phyloP scores from a whole-genome alignment of 2,113 vertebrate species.

The Mustela nigripes region DNA sequence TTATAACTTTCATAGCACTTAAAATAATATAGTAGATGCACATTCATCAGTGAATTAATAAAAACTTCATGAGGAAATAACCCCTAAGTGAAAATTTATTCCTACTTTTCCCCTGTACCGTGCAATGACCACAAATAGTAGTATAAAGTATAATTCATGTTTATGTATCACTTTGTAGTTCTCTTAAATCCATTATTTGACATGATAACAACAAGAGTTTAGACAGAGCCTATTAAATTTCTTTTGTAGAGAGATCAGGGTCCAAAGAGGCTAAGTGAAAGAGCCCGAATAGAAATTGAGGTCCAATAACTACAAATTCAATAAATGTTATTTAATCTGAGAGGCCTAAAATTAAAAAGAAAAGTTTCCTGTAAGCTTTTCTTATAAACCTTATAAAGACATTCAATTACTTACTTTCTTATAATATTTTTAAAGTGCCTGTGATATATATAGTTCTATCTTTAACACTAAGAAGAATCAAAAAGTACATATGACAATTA shows the following conservation, averaged over 20 bases:
- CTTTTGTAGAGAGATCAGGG: not conserved
- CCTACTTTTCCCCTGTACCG: not conserved
- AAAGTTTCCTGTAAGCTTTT: not conserved
- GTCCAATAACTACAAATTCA: not conserved
- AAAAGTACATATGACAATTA: not conserved
- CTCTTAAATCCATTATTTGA: not conserved
- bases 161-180: not conserved
- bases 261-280: not conserved
- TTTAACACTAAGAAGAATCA: not conserved
- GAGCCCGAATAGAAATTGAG: not conserved
- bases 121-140: not conserved
- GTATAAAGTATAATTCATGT: not conserved
- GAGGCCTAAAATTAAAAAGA: not conserved
- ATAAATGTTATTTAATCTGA: not conserved
- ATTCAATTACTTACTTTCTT: not conserved
- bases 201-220: not conserved
- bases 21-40: not conserved
- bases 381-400: not conserved
- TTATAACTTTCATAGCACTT: not conserved
- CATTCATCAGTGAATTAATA: not conserved
- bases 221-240: not conserved
- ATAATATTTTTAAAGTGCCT: not conserved
- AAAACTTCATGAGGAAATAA: not conserved
- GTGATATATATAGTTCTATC: not conserved
- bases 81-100: not conserved